These are phyloP conservation scores for Agrypnia vestita DNA, from an alignment of 1,140 invertebrate species.

Conservation along the genomic window DNA sequence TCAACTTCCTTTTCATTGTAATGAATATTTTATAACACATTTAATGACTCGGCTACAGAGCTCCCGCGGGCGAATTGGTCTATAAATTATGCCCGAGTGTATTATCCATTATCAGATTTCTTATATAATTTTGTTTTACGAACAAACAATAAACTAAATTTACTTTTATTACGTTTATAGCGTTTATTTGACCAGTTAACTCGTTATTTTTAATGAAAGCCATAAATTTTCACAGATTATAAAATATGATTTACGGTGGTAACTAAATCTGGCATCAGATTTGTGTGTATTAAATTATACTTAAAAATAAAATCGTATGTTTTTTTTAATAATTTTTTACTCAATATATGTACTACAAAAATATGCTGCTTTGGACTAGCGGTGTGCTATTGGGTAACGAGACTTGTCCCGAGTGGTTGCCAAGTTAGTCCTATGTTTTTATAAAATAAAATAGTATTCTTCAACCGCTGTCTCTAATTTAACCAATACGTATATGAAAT, in stretches of 20 bases:
- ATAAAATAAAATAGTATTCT: too few relatives aligned
- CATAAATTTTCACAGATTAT: constrained; percentile 33
- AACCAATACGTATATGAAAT: too few relatives aligned
- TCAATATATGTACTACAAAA: too few relatives aligned
- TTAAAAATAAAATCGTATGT: too few relatives aligned
- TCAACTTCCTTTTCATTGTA: constrained; percentile 20
- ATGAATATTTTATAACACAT: constrained; percentile 18
- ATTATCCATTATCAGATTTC: background rate
- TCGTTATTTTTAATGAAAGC: constrained; percentile 13
- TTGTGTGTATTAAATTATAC: background rate
- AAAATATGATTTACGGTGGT: constrained; percentile 33
- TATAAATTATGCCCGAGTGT: constrained; percentile 17
- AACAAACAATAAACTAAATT: constrained; percentile 3
- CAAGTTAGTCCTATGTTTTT: too few relatives aligned
- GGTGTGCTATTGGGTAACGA: too few relatives aligned
- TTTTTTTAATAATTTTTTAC: too few relatives aligned
- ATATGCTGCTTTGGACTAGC: too few relatives aligned
- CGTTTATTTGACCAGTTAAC: constrained; percentile 12
- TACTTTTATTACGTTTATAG: constrained; percentile 11
- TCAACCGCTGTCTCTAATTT: too few relatives aligned
- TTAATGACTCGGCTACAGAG: constrained; percentile 13
- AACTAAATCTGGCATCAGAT: background rate
- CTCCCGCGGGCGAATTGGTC: background rate
- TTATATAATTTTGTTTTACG: background rate
- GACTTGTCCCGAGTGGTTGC: too few relatives aligned